Conservation (phyloP, 2,797 vertebrate species). For the Phaenicophaeus curvirostris region DNA sequence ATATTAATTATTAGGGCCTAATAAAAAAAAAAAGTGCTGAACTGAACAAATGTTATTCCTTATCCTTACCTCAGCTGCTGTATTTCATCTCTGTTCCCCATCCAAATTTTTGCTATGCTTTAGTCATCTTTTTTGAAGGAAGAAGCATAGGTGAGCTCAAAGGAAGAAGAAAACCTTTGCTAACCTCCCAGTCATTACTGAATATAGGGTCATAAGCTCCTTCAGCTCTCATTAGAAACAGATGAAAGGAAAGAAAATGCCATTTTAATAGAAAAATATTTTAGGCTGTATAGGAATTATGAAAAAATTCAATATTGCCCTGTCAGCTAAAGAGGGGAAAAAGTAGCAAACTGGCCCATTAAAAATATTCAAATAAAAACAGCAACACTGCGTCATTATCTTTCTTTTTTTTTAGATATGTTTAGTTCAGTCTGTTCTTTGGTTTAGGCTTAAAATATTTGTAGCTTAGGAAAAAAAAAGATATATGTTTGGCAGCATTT, state of each 20-base stretch:
- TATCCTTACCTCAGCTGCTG: neutral
- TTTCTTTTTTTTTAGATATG: constrained; percentile 43
- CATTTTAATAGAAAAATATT: constrained; percentile 71
- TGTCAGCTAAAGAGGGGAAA: constrained; percentile 48
- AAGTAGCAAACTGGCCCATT: constrained; percentile 68
- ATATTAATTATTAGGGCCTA: neutral
- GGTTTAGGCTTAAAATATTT: constrained; percentile 72
- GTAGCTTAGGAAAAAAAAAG: neutral
- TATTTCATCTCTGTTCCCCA: neutral
- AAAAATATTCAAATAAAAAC: constrained; percentile 70
- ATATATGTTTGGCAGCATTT: constrained; percentile 45
- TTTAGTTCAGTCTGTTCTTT: constrained; percentile 67
- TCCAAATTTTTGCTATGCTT: neutral
- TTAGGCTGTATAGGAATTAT: constrained; percentile 64
- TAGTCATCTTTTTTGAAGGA: constrained; percentile 22
- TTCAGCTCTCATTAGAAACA: constrained; percentile 64
- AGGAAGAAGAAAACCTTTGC: constrained; percentile 34
- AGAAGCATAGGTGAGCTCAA: neutral
- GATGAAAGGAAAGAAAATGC: constrained; percentile 54
- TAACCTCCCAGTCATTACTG: constrained; percentile 15
- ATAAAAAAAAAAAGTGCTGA: neutral
- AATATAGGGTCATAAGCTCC: constrained; percentile 37
- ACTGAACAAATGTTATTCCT: neutral
- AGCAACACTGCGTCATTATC: constrained; percentile 63
- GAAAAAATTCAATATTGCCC: constrained; percentile 68